A percentile compares a stretch with the other conserved stretches of the same genome.
Evolutionary conservation across 2,797 vertebrate species (phyloP).

Genomic region (Eidolon dupreanum): DNA sequence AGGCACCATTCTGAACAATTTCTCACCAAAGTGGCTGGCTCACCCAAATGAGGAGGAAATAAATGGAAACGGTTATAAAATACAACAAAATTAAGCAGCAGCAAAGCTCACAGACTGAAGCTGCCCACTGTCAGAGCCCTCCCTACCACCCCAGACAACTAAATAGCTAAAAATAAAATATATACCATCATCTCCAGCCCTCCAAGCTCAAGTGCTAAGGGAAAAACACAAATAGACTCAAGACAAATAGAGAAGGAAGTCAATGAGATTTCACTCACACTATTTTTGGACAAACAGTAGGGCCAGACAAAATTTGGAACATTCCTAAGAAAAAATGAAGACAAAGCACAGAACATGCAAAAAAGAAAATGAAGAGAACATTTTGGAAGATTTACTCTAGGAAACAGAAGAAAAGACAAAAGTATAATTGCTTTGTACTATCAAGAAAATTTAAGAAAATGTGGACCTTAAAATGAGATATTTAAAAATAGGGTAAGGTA

Average conservation of each 20-base stretch:
- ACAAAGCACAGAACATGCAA: not conserved
- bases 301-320: constrained; percentile 39
- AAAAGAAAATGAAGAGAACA: not conserved
- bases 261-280: constrained; percentile 51
- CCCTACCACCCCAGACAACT: not conserved
- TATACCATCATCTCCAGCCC: not conserved
- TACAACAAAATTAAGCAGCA: not conserved
- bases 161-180: constrained; percentile 32
- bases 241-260: constrained; percentile 50
- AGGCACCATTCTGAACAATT: not conserved
- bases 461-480: not conserved
- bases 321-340: constrained; percentile 48
- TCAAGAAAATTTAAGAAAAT: constrained; percentile 26
- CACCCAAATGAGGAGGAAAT: not conserved
- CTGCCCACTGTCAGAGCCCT: not conserved
- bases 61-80: not conserved
- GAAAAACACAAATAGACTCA: constrained; percentile 30
- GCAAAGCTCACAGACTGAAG: not conserved
- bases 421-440: not conserved
- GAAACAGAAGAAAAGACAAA: constrained; percentile 8
- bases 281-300: constrained; percentile 55
- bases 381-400: constrained; percentile 29
- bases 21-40: not conserved
- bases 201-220: not conserved
- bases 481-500: not conserved